Evolutionary conservation across 2,888 invertebrate genomes (phyloP), one percentile per base, ranked within the genome.

Genomic region (Cantharis lateralis): DNA sequence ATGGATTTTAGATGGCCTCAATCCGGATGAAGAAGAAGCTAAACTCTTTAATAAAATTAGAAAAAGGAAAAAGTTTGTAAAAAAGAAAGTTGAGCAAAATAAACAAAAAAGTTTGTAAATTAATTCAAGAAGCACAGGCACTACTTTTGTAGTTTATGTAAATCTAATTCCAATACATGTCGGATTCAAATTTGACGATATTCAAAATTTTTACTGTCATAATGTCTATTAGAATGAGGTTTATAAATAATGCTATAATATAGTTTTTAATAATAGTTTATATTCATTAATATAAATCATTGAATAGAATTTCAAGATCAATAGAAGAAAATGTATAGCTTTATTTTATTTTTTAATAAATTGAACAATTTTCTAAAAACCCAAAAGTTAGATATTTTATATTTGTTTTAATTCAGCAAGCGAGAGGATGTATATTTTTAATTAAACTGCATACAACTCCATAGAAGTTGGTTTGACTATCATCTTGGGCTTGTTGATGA

Each of bases 1-100:
- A 75, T 92, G 97, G 90, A 93, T 98, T 80, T 89, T 96, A 84
- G 95, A 96, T 78, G 97, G 97, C 3, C 92, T 93, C 78, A 94
- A 96, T 89, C 95, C 95, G 0, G 95, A 95, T 72, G 90, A 93
- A 85, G 94, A 94, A 89, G 94, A 95, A 85, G 89, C 88, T 77
- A 89, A 90, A 80, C 82, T 89, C 32, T 84, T 88, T 32, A 87
- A 87, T 15, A 88, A 88, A 77, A 85, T 84, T 4, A 89, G 88
- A 80, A 87, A 85, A 77, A 79, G 78, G 66, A n/a, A n/a, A 2
- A 48, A 48, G 2, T 1, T 1, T 48, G n/a, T 48, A 48, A 48
- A n/a, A 48, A 48, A n/a, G 7, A 48, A n/a, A 48, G 0, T 48
- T 48, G 48, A 7, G 1, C 5, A n/a, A 48, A 48, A 48, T 48